Percentiles rank a stretch among this genome's conserved stretches.
Conservation (phyloP, 2,113 vertebrate species). For the Loxodonta africana region DNA sequence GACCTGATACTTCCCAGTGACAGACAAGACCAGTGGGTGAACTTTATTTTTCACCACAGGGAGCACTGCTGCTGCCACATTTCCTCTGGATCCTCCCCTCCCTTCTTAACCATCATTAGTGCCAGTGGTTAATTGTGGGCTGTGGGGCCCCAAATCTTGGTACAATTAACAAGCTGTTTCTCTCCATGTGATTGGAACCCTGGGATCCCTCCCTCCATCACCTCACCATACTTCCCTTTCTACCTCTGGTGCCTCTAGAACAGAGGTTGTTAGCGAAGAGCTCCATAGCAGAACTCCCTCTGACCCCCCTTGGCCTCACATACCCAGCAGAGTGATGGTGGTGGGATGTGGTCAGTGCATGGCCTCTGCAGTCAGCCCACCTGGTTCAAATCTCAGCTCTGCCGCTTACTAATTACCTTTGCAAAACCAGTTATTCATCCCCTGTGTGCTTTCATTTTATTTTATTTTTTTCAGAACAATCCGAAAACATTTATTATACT, state of each 20-base stretch:
- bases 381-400: background rate
- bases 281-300: too few relatives aligned
- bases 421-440: background rate
- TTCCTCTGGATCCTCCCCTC: background rate
- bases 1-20: background rate
- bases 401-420: background rate
- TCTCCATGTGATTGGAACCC: background rate
- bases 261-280: background rate
- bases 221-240: background rate
- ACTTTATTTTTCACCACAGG: background rate
- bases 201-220: background rate
- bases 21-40: background rate
- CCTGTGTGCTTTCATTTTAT: background rate
- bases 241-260: too few relatives aligned
- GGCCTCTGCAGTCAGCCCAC: background rate
- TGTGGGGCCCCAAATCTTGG: background rate
- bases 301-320: background rate
- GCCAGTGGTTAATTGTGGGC: background rate
- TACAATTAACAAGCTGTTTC: slow-evolving; percentile 16
- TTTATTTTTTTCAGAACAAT: slow-evolving; percentile 88
- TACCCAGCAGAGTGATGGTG: background rate
- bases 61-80: background rate
- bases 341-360: too few relatives aligned
- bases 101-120: background rate
- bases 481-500: slow-evolving; percentile 91